phyloP scores from a whole-genome alignment of 2,888 invertebrate genomes.

The Didymodactylos carnosus region DNA sequence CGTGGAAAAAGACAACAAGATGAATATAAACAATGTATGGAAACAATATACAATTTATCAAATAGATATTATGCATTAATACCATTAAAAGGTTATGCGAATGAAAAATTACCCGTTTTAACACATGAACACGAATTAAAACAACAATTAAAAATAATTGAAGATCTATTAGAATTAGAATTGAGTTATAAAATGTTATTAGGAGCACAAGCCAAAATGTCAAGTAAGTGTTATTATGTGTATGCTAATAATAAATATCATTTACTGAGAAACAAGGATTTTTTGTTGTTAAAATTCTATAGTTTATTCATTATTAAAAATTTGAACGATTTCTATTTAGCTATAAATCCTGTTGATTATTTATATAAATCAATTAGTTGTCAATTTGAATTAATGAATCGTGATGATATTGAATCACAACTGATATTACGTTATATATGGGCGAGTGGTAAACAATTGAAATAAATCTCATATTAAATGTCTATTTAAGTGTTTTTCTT shows the following conservation, averaged over 20 bases:
- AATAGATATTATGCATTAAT: slow-evolving; percentile 38
- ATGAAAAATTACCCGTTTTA: slow-evolving; percentile 33
- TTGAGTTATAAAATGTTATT: slow-evolving; percentile 31
- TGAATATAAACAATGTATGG: slow-evolving; percentile 17
- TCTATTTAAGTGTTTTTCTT: too few relatives aligned
- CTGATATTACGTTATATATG: not conserved
- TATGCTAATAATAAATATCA: too few relatives aligned
- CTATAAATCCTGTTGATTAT: slow-evolving; percentile 31
- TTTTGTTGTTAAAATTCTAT: too few relatives aligned
- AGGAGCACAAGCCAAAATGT: slow-evolving; percentile 24
- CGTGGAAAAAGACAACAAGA: slow-evolving; percentile 17
- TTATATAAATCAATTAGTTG: slow-evolving; percentile 35
- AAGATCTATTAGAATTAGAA: slow-evolving; percentile 33
- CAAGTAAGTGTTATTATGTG: too few relatives aligned
- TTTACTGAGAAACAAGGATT: too few relatives aligned
- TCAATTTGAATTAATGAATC: slow-evolving; percentile 29
- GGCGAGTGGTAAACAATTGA: not conserved
- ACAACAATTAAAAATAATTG: slow-evolving; percentile 25
- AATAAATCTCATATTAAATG: too few relatives aligned
- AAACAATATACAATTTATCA: slow-evolving; percentile 29
- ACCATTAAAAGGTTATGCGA: slow-evolving; percentile 35
- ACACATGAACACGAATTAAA: slow-evolving; percentile 23
- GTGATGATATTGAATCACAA: slow-evolving; percentile 35
- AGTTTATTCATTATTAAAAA: too few relatives aligned
- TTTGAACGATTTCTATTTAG: too few relatives aligned